Percentiles rank a stretch among this genome's conserved stretches.
Evolutionary conservation across 2,113 vertebrate species (phyloP).

Genomic region (Guaruba guarouba): DNA sequence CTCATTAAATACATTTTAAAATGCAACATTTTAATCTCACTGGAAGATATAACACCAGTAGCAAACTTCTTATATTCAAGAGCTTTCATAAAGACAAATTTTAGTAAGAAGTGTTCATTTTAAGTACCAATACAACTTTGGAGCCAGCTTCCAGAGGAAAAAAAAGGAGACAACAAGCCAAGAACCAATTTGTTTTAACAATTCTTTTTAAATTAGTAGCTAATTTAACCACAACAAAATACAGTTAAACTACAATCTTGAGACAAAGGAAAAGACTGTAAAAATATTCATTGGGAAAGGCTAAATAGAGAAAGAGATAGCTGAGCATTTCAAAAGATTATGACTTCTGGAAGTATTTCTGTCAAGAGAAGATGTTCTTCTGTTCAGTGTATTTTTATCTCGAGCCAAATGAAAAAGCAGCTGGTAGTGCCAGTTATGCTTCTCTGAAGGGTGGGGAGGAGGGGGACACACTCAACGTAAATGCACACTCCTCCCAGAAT

Average conservation of each 20-base stretch:
- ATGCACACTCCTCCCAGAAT: background rate
- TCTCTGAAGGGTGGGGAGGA: conserved; percentile 21
- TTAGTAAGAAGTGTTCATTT: background rate
- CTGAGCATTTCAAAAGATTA: background rate
- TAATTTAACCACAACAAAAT: background rate
- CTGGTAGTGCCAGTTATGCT: conserved; percentile 67
- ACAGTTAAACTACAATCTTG: background rate
- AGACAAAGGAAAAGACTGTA: background rate
- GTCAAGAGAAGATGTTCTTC: conserved; percentile 59
- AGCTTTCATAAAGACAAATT: background rate
- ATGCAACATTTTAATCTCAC: background rate
- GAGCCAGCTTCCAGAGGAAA: background rate
- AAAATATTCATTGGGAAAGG: background rate
- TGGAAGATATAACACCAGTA: background rate
- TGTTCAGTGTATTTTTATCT: conserved; percentile 65
- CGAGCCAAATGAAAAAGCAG: conserved; percentile 59
- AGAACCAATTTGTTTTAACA: background rate
- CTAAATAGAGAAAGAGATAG: background rate
- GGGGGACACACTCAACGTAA: background rate
- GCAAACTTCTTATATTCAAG: background rate
- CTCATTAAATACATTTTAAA: background rate
- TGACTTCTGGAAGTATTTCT: conserved; percentile 35
- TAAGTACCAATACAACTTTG: background rate
- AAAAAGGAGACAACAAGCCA: background rate
- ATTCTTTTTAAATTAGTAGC: background rate